Conservation (phyloP, 2,888 invertebrate genomes). For the Phortica magna region DNA sequence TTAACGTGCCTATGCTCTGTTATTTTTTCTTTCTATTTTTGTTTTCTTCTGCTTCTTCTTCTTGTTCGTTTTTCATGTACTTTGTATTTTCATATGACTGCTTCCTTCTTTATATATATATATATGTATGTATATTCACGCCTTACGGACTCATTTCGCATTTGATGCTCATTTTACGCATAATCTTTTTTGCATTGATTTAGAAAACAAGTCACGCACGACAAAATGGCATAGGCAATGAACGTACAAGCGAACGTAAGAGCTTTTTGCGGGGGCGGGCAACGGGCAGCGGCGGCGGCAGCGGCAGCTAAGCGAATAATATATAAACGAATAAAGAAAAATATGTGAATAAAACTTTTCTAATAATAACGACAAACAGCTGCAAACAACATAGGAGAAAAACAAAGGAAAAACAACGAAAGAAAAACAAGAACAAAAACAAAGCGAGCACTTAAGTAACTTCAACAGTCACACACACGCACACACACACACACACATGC, state of each 20-base stretch:
- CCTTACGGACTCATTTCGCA: conserved; percentile 13
- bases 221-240: background rate
- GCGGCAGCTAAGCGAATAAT: background rate
- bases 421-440: background rate
- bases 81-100: background rate
- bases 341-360: conserved; percentile 73
- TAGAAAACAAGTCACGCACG: conserved; percentile 28
- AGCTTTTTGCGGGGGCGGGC: background rate
- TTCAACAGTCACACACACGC: background rate
- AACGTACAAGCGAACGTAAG: background rate
- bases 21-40: background rate
- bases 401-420: background rate
- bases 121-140: conserved; percentile 1
- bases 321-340: conserved; percentile 43
- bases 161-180: conserved; percentile 22
- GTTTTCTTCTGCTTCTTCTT: background rate
- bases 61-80: background rate
- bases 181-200: conserved; percentile 30
- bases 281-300: no score
- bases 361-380: conserved; percentile 64
- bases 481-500: background rate
- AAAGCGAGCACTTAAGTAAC: background rate
- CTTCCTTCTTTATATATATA: background rate
- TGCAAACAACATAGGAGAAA: conserved; percentile 17
- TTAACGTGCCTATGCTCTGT: conserved; percentile 7